A percentile compares a stretch with the other conserved stretches of the same genome.
Conservation (phyloP, 2,888 invertebrate species). For the Ochropleura leucogaster region DNA sequence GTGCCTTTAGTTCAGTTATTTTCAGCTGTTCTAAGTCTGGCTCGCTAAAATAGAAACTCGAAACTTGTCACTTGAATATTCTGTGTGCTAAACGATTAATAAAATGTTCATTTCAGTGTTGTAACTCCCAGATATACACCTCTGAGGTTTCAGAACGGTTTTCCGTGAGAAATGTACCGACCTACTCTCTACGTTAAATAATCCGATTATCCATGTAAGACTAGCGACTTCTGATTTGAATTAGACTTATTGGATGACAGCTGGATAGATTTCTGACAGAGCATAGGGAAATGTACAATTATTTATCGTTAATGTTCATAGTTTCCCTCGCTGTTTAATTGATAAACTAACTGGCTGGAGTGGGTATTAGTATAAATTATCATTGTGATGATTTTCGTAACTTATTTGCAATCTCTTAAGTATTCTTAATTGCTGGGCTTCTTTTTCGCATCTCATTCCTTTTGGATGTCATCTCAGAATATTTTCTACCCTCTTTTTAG, state of each 20-base stretch:
- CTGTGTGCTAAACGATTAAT: constrained; percentile 34
- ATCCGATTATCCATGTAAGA: constrained; percentile 55
- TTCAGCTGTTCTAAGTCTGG: constrained; percentile 68
- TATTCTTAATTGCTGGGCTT: not conserved
- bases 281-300: constrained; percentile 28
- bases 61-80: constrained; percentile 64
- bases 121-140: constrained; percentile 6
- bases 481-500: not conserved
- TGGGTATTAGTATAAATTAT: not conserved
- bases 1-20: constrained; percentile 65
- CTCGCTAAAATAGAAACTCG: constrained; percentile 60
- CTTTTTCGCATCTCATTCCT: not conserved
- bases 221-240: constrained; percentile 41
- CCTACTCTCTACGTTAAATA: constrained; percentile 23
- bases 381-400: not conserved
- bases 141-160: constrained; percentile 1
- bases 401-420: not conserved
- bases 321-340: constrained; percentile 16
- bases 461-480: not conserved
- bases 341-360: not conserved
- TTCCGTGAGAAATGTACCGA: constrained; percentile 32
- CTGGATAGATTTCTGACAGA: constrained; percentile 32
- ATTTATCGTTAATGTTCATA: constrained; percentile 31
- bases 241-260: constrained; percentile 32
- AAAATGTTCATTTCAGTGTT: constrained; percentile 23